These are phyloP conservation scores for Symphodus melops DNA, from an alignment of 2,113 vertebrate genomes.

Conservation along the genomic window DNA sequence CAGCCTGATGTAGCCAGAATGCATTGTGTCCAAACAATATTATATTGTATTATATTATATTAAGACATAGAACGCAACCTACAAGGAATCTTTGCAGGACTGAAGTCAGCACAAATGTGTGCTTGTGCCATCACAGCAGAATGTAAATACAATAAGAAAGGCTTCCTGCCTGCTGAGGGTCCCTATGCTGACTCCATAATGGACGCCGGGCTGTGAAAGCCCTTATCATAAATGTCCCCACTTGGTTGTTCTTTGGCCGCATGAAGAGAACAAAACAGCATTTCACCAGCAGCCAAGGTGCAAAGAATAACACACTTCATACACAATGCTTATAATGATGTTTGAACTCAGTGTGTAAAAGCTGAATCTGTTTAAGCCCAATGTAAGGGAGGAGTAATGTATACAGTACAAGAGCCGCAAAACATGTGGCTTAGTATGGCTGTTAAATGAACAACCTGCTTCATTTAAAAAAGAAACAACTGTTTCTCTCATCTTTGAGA, in stretches of 20 bases:
- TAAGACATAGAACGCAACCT: constrained; percentile 11
- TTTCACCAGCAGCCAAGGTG: constrained; percentile 70
- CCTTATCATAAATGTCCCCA: constrained; percentile 78
- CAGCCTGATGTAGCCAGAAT: constrained; percentile 7
- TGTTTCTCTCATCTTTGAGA: background rate
- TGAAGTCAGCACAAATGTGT: constrained; percentile 46
- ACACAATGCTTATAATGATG: constrained; percentile 18
- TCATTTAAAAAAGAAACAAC: background rate
- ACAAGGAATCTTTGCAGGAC: constrained; percentile 20
- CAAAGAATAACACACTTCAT: constrained; percentile 21
- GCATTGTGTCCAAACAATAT: constrained; percentile 13
- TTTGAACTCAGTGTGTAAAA: background rate
- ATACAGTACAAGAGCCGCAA: constrained; percentile 2
- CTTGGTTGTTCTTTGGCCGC: constrained; percentile 72
- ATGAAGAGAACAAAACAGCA: constrained; percentile 80
- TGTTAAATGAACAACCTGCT: background rate
- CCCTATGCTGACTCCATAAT: constrained; percentile 62
- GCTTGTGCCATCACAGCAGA: constrained; percentile 54
- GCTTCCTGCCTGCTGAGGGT: constrained; percentile 68
- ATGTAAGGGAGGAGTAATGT: constrained; percentile 14
- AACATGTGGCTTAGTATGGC: background rate
- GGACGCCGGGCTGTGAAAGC: constrained; percentile 70
- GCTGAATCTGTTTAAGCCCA: constrained; percentile 23
- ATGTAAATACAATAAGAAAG: constrained; percentile 57
- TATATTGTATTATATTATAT: constrained; percentile 3